phyloP scores from a whole-genome alignment of 2,113 vertebrate genomes.

The Oceanodroma tethys region DNA sequence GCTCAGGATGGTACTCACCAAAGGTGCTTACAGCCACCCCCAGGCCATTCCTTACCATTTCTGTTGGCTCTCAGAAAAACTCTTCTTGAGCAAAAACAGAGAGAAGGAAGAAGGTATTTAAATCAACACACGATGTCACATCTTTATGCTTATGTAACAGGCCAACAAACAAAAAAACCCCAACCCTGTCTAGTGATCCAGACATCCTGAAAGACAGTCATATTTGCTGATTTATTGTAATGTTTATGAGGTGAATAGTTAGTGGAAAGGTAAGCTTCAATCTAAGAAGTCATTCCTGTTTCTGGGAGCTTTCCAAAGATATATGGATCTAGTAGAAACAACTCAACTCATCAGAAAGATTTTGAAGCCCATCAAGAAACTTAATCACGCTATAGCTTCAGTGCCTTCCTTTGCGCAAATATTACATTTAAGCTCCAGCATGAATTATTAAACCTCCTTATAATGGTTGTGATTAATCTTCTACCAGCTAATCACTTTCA shows the following conservation, averaged over 20 bases:
- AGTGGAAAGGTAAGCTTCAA: neutral
- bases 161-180: neutral
- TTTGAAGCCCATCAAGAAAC: neutral
- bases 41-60: neutral
- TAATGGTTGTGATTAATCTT: conserved; percentile 45
- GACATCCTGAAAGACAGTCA: neutral
- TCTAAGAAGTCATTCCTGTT: neutral
- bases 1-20: neutral
- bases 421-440: conserved; percentile 38
- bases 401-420: conserved; percentile 10
- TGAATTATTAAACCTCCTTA: conserved; percentile 39
- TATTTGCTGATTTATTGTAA: neutral
- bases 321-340: neutral
- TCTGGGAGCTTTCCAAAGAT: neutral
- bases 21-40: neutral
- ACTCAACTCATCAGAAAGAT: neutral
- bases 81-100: neutral
- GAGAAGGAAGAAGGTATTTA: neutral
- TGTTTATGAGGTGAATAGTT: neutral
- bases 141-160: neutral
- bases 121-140: neutral
- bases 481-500: conserved; percentile 14
- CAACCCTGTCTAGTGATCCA: fast-evolving
- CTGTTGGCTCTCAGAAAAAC: neutral
- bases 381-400: neutral